These are phyloP conservation scores for Leptinotarsa juncta DNA, from an alignment of 2,888 invertebrate genomes.

Conservation along the genomic window DNA sequence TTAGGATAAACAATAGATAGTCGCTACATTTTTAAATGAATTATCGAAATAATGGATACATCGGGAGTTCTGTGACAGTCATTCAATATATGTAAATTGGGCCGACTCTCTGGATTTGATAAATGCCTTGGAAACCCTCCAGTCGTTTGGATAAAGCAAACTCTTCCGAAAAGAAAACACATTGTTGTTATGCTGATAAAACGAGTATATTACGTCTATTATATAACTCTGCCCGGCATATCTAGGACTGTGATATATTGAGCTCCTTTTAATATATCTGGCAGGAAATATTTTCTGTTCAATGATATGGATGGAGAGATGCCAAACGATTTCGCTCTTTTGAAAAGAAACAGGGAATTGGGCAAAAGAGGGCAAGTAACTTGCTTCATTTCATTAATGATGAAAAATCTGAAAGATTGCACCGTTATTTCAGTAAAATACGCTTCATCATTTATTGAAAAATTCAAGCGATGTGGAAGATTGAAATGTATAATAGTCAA, in stretches of 20 bases:
- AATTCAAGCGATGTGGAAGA: not conserved
- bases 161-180: not conserved
- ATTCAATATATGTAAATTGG: constrained; percentile 6
- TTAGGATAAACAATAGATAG: too few species aligned
- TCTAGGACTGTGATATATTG: not conserved
- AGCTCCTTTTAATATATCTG: not conserved
- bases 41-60: not conserved
- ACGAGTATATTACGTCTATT: not conserved
- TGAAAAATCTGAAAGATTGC: not conserved
- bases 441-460: not conserved
- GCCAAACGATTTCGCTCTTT: not conserved
- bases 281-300: not conserved
- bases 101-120: not conserved
- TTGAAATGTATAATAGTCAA: too few species aligned
- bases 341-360: not conserved
- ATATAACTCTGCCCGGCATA: not conserved
- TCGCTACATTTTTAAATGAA: not conserved
- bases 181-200: not conserved
- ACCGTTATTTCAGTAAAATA: not conserved
- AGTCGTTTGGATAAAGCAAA: not conserved
- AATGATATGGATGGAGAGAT: not conserved
- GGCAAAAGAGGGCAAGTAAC: not conserved
- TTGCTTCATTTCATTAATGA: not conserved
- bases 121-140: not conserved
- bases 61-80: not conserved